A percentile compares a stretch with the other conserved stretches of the same genome.
These are phyloP conservation scores for Melipona bicolor DNA, from an alignment of 2,888 invertebrate species.

Conservation along the genomic window DNA sequence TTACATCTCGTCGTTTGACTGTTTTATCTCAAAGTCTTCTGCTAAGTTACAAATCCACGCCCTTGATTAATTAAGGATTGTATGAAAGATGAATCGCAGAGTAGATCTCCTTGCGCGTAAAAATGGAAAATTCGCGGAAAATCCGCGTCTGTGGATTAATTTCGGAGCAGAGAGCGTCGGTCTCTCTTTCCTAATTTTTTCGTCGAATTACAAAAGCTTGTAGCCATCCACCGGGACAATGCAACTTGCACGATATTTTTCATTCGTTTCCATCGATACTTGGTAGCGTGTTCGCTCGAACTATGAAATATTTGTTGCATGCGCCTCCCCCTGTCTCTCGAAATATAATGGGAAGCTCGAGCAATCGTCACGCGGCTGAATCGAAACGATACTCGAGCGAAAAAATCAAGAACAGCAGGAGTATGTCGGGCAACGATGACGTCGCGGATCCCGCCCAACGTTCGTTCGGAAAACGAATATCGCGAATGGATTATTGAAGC, in stretches of 20 bases:
- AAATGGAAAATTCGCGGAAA: too few relatives aligned
- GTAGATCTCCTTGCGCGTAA: not conserved
- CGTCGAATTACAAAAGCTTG: not conserved
- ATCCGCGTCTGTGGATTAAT: too few relatives aligned
- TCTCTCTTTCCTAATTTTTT: not conserved
- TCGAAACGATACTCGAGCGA: constrained; percentile 4
- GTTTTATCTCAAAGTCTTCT: not conserved
- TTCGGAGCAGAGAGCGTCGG: not conserved
- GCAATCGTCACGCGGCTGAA: constrained; percentile 1
- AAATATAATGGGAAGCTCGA: constrained; percentile 4
- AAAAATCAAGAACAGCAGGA: constrained; percentile 1
- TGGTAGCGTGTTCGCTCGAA: not conserved
- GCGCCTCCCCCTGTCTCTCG: not conserved
- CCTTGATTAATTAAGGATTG: not conserved
- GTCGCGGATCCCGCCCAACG: constrained; percentile 32
- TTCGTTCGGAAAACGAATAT: constrained; percentile 36
- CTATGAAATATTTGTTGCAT: not conserved
- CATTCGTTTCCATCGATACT: not conserved
- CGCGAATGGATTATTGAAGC: constrained; percentile 68
- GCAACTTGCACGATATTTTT: not conserved
- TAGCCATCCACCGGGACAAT: not conserved
- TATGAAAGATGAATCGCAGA: not conserved
- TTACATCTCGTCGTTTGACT: not conserved
- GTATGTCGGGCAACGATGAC: constrained; percentile 1
- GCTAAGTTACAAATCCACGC: not conserved